Evolutionary conservation across 2,113 vertebrate species (phyloP), one percentile per base, ranked within the genome.

Genomic region (Heterochromis multidens): DNA sequence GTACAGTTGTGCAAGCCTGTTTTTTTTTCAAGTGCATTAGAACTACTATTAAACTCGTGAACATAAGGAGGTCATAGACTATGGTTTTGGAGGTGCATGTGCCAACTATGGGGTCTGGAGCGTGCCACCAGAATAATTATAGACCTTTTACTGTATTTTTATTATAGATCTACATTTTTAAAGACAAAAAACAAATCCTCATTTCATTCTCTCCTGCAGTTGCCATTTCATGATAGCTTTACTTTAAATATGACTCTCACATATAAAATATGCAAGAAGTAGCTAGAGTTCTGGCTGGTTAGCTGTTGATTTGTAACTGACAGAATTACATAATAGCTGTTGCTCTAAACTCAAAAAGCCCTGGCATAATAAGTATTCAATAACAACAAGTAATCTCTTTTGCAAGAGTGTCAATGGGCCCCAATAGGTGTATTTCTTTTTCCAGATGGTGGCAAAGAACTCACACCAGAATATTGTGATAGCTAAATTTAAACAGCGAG

Each of bases 31-130:
- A 94, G 95, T 96, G 95, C 95, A 94, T 95, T 93, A 95, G 95
- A 95, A 96, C 95, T 96, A 96, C 95, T 96, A 94, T 94, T 93
- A 91, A 94, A 92, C 91, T 93, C 85, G 93, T 93, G 95, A 95
- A 95, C 87, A 86, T 57, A 83, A 82, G 90, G 82, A 91, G 81
- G 84, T 74, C 70, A 31, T 54, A 54, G 70, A 33, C 35, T 76
- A 40, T 65, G 76, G 67, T 61, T 83, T 70, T 61, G 31, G 70
- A 84, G 90, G 86, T 84, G 79, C 81, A 83, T n/a, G 25, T 89
- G 90, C 79, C 84, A 63, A 4, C 76, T 80, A 17, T 65, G 81
- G 72, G 63, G 56, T 80, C 72, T 33, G 11, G 23, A 76, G 81
- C 81, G 81, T 88, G 63, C 61, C 80, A 46, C 29, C 2, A 27